A percentile compares a stretch with the other conserved stretches of the same genome.
These are phyloP conservation scores for Brenthis hecate DNA, from an alignment of 2,888 invertebrate species.

Conservation along the genomic window DNA sequence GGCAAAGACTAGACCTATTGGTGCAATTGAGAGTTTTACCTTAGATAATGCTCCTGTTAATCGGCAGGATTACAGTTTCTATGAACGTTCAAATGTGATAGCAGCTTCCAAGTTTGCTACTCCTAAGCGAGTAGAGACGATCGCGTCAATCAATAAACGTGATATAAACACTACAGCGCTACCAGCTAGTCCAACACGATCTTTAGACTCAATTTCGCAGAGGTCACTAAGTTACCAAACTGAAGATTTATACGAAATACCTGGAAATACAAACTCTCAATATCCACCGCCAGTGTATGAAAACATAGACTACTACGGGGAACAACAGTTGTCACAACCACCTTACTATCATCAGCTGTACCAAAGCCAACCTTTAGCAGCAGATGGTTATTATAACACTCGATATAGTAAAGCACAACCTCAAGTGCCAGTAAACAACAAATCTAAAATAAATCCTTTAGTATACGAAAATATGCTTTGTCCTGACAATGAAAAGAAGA, in stretches of 20 bases:
- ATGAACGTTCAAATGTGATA: slow-evolving; percentile 88
- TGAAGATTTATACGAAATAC: slow-evolving; percentile 74
- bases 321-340: slow-evolving; percentile 79
- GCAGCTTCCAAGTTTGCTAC: slow-evolving; percentile 90
- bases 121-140: slow-evolving; percentile 87
- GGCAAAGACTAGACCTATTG: slow-evolving; percentile 81
- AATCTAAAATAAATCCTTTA: slow-evolving; percentile 65
- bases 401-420: slow-evolving; percentile 90
- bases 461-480: slow-evolving; percentile 79
- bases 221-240: slow-evolving; percentile 79
- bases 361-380: slow-evolving; percentile 68
- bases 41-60: slow-evolving; percentile 77
- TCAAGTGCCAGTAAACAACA: slow-evolving; percentile 86
- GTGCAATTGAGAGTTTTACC: slow-evolving; percentile 86
- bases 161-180: slow-evolving; percentile 68
- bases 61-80: slow-evolving; percentile 78
- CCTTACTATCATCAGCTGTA: slow-evolving; percentile 85
- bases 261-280: slow-evolving; percentile 66
- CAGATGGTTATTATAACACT: slow-evolving; percentile 79
- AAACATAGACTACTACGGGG: slow-evolving; percentile 90
- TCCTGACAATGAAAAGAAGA: slow-evolving; percentile 71
- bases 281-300: slow-evolving; percentile 86
- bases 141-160: slow-evolving; percentile 75
- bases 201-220: slow-evolving; percentile 83
- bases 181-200: slow-evolving; percentile 83